Conservation (phyloP, 2,113 vertebrate genomes). For the Tachysurus fulvidraco region DNA sequence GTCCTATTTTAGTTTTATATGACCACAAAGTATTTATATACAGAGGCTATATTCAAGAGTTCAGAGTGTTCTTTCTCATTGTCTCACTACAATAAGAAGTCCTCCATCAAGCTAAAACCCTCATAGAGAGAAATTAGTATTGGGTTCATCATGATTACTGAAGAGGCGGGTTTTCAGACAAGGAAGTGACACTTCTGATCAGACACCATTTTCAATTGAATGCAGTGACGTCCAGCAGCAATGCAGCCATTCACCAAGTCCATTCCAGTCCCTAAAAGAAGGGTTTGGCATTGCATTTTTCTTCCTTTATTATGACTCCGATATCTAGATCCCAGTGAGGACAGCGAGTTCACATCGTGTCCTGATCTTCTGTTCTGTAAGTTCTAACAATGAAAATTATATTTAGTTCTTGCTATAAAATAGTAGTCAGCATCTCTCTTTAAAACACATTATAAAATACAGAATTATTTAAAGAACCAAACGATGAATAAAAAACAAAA, state of each 20-base stretch:
- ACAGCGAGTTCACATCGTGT: neutral
- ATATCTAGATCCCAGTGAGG: neutral
- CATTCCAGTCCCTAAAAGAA: neutral
- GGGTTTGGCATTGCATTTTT: neutral
- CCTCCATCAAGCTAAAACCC: neutral
- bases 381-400: neutral
- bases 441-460: neutral
- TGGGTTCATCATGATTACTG: neutral
- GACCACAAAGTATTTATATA: neutral
- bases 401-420: neutral
- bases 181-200: neutral
- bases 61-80: neutral
- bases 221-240: neutral
- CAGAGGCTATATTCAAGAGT: neutral
- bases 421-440: neutral
- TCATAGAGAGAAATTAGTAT: neutral
- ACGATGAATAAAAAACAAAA: neutral
- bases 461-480: too few relatives aligned
- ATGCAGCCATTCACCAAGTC: neutral
- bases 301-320: neutral
- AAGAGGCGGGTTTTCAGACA: neutral
- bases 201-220: neutral
- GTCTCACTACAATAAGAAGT: neutral
- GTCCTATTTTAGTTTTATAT: neutral
- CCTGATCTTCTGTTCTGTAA: neutral